phyloP scores from a whole-genome alignment of 2,797 vertebrate genomes.

The Phaenicophaeus curvirostris region DNA sequence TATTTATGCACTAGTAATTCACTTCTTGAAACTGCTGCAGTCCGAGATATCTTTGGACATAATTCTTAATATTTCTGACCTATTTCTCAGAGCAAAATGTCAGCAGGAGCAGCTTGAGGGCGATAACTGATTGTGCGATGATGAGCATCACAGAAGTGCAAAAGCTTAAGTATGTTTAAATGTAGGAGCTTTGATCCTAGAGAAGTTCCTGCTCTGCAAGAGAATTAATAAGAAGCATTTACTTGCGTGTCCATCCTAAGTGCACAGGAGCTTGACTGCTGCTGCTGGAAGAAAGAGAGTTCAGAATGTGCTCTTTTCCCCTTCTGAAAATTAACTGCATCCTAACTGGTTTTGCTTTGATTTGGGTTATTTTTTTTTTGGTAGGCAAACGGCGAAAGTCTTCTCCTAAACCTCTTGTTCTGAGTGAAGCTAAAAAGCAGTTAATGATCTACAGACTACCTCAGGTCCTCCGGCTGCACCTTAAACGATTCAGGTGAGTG shows the following conservation, averaged over 20 bases:
- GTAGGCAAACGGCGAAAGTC: constrained; percentile 94
- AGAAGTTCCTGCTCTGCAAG: background rate
- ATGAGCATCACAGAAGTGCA: background rate
- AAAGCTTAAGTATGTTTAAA: background rate
- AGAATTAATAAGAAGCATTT: background rate
- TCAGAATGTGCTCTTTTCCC: background rate
- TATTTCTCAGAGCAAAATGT: background rate
- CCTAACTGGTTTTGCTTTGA: background rate
- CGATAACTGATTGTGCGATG: background rate
- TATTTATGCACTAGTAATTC: background rate
- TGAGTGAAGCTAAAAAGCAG: constrained; percentile 98
- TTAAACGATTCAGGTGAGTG: constrained; percentile 97
- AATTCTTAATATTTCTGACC: background rate
- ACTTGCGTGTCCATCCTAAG: background rate
- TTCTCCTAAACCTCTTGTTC: constrained; percentile 93
- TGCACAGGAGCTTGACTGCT: background rate
- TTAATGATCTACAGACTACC: constrained; percentile 99
- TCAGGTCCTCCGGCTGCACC: constrained; percentile 99
- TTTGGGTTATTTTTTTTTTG: background rate
- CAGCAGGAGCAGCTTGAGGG: background rate
- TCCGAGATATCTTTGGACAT: background rate
- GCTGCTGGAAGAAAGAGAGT: background rate
- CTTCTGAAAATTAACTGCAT: background rate
- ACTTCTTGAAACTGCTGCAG: background rate
- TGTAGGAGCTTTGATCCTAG: background rate